Base-by-base conservation (phyloP, 2,888 invertebrate genomes). In the Caenorhabditis sinica region DNA sequence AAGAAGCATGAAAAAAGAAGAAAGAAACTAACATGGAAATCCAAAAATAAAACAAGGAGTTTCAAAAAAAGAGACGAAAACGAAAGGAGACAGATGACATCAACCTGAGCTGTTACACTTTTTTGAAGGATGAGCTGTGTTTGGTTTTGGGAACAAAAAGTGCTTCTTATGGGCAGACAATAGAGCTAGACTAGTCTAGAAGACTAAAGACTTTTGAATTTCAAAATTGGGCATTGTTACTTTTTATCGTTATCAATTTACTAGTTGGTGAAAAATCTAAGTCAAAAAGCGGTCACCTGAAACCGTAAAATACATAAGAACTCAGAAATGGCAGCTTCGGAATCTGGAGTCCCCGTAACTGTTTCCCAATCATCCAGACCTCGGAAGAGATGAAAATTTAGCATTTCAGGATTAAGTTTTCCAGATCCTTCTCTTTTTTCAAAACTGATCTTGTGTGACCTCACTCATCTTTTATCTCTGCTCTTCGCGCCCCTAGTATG, bases 31-130 rank as follows among this genome's bases (percentile, higher is more conserved):
- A 72, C 72, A 72, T 60, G 60, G 60, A 73, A 58, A 61, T 73
- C 72, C 72, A 45, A 72, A 60, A 58, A 58, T 60, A 72, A 58
- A 73, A 73, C 33, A 61, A 73, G 51, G 51, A 61, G 73, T 65
- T 65, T 68, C 51, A 68, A 68, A 71, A 56, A 71, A 49, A 25
- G 30, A 60, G 20, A 58, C 15, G 60, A 45, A 33, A 28, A 56
- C 43, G 40, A 72, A 60, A 60, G 28, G 51, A 69, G 33, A 69
- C 68, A 56, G 69, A 69, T 69, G 69, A 69, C 69, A 69, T 69
- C 56, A 69, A 69, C 69, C 69, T 69, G 69, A 28, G 45, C 8
- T 9, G 23, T 65, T 43, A 65, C 20, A n/a, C 49, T 49, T 20
- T 65, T 65, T 65, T 65, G 65, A 45, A 45, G 45, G 65, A 65